These are phyloP conservation scores for Drosophila fulvimacula DNA, from an alignment of 2,888 invertebrate genomes.

Conservation along the genomic window DNA sequence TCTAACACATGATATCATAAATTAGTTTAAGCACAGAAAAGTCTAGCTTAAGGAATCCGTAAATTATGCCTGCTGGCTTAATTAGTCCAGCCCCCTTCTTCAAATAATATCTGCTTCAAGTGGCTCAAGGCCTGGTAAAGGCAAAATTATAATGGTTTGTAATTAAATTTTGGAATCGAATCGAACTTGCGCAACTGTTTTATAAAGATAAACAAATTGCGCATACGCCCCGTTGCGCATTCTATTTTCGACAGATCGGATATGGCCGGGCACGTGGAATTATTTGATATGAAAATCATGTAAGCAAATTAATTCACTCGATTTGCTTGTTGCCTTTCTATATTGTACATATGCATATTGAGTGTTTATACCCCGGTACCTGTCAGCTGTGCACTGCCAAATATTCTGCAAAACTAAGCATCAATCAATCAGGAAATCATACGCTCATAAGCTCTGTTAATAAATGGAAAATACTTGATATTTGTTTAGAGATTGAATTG, in stretches of 20 bases:
- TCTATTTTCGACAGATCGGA: conserved; percentile 26
- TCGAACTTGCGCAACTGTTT: conserved; percentile 35
- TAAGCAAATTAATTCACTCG: conserved; percentile 44
- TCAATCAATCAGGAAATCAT: conserved; percentile 51
- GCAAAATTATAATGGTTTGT: conserved; percentile 25
- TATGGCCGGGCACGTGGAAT: conserved; percentile 41
- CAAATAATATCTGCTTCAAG: not conserved
- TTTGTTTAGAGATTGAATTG: not conserved
- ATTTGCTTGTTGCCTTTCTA: conserved; percentile 22
- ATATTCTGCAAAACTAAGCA: conserved; percentile 34
- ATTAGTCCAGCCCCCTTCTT: not conserved
- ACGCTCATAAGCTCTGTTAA: conserved; percentile 31
- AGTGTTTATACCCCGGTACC: conserved; percentile 18
- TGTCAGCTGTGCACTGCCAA: conserved; percentile 29
- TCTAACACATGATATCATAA: not conserved
- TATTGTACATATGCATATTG: conserved; percentile 22
- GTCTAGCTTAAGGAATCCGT: conserved; percentile 3
- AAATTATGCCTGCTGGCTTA: not conserved
- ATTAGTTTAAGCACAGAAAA: not conserved
- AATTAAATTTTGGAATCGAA: conserved; percentile 52
- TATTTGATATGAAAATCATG: conserved; percentile 17
- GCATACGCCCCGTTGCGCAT: conserved; percentile 37
- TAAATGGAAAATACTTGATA: conserved; percentile 7
- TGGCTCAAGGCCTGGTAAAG: conserved; percentile 27
- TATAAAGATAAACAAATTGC: conserved; percentile 52